phyloP scores from a whole-genome alignment of 1,140 invertebrate genomes.

The Sminthurinus signatus region DNA sequence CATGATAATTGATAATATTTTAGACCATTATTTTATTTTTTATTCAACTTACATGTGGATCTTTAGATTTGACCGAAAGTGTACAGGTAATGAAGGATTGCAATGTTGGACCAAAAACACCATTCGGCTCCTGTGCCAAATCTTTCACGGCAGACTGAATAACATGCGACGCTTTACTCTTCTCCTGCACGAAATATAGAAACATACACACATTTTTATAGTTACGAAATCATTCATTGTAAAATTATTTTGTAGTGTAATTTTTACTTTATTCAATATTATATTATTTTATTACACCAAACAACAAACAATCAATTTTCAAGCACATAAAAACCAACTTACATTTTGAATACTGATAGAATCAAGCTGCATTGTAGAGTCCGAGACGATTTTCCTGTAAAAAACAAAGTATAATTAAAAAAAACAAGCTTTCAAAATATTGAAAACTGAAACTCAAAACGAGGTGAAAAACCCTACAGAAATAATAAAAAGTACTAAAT shows the following conservation, averaged over 20 bases:
- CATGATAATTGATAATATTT: neutral
- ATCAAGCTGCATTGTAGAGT: slow-evolving; percentile 39
- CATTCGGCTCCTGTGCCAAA: slow-evolving; percentile 32
- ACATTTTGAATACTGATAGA: slow-evolving; percentile 16
- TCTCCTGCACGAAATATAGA: slow-evolving; percentile 9
- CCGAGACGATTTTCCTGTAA: slow-evolving; percentile 35
- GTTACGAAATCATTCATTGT: neutral
- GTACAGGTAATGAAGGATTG: slow-evolving; percentile 40
- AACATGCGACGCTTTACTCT: slow-evolving; percentile 28
- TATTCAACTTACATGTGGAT: slow-evolving; percentile 29
- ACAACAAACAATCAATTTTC: too few relatives aligned
- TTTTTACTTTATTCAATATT: too few relatives aligned
- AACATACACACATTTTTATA: slow-evolving; percentile 27
- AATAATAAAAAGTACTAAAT: neutral
- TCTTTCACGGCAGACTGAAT: slow-evolving; percentile 32
- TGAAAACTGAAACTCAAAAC: too few relatives aligned
- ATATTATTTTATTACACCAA: too few relatives aligned
- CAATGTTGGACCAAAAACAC: slow-evolving; percentile 39
- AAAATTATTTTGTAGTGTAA: neutral
- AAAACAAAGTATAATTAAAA: too few relatives aligned
- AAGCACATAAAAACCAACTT: neutral
- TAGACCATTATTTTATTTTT: neutral
- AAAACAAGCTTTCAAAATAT: too few relatives aligned
- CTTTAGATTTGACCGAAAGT: slow-evolving; percentile 35
- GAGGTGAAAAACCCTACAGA: too few relatives aligned